phyloP scores from a whole-genome alignment of 2,888 invertebrate genomes.

The Pandemis heparana region DNA sequence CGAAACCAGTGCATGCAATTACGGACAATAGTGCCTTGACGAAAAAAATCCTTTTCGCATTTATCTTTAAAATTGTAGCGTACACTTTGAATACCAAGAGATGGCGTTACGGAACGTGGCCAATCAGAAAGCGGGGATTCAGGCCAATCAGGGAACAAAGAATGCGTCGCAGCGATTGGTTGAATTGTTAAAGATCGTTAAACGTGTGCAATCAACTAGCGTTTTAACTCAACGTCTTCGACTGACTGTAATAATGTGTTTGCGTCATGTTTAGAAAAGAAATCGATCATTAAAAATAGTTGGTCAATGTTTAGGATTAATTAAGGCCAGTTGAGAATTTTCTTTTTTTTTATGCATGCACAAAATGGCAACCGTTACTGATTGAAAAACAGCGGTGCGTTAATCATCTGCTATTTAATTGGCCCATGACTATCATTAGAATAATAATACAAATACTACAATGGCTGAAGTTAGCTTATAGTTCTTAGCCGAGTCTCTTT shows the following conservation, averaged over 20 bases:
- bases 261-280: constrained; percentile 28
- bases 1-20: constrained; percentile 33
- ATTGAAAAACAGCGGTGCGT: background rate
- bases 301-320: constrained; percentile 64
- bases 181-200: background rate
- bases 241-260: constrained; percentile 30
- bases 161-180: constrained; percentile 5
- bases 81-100: constrained; percentile 4
- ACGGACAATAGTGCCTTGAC: constrained; percentile 39
- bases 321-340: constrained; percentile 72
- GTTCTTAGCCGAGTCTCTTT: background rate
- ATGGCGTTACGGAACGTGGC: background rate
- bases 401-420: background rate
- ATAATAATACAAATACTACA: background rate
- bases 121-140: constrained; percentile 22
- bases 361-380: constrained; percentile 38
- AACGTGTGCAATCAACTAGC: background rate
- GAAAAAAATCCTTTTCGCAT: constrained; percentile 36
- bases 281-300: constrained; percentile 54
- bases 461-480: background rate
- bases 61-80: constrained; percentile 24
- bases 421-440: background rate
- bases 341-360: constrained; percentile 46
- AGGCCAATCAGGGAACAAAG: constrained; percentile 26
- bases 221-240: constrained; percentile 36